Conservation (phyloP, 2,113 vertebrate genomes). For the Rhynchomys soricoides region DNA sequence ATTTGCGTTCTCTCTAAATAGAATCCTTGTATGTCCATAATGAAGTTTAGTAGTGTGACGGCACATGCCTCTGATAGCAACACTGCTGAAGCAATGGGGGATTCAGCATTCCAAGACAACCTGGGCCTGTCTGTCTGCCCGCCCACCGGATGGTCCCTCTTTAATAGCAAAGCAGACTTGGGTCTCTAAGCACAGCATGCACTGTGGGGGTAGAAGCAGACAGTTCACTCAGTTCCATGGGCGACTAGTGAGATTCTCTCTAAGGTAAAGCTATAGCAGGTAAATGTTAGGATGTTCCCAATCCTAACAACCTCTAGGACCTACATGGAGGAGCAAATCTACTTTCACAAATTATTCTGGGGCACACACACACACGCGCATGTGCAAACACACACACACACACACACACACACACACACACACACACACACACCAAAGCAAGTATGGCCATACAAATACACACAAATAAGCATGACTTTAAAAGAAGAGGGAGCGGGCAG, state of each 20-base stretch:
- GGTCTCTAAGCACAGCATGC: background rate
- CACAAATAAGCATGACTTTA: background rate
- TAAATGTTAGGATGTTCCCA: background rate
- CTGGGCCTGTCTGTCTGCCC: background rate
- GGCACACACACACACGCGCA: no score
- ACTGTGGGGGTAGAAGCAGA: background rate
- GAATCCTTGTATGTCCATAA: background rate
- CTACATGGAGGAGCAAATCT: background rate
- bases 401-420: no score
- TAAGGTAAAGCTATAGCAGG: no score
- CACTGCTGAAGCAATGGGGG: background rate
- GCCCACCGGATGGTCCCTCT: no score
- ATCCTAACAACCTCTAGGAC: background rate
- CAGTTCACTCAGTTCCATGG: background rate
- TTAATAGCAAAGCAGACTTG: background rate
- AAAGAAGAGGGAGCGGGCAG: background rate
- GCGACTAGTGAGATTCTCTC: background rate
- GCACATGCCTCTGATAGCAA: background rate
- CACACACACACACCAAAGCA: background rate
- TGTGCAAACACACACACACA: rapidly evolving
- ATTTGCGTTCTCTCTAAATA: background rate
- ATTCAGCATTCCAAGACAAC: background rate
- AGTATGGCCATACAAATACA: background rate
- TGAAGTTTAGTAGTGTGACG: background rate
- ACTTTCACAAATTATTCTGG: background rate